Evolutionary conservation across 1,140 invertebrate genomes (phyloP).

Genomic region (Drosophila lacertosa): DNA sequence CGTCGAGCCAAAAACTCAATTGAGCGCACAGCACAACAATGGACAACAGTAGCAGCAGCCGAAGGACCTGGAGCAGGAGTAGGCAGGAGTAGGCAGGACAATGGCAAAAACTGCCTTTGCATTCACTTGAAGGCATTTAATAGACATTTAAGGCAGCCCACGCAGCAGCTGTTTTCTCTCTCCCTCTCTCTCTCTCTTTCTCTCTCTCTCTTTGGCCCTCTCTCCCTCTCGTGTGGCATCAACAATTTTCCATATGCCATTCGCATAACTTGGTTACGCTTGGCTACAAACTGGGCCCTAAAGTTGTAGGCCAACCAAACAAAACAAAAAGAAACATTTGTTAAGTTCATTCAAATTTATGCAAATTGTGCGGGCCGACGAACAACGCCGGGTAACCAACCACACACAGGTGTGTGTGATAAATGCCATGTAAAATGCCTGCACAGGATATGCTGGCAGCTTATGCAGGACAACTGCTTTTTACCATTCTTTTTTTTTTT

Average conservation of each 20-base stretch:
- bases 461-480: constrained; percentile 30
- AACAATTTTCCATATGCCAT: constrained; percentile 38
- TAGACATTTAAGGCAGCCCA: constrained; percentile 51
- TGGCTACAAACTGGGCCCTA: constrained; percentile 18
- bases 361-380: too few relatives aligned
- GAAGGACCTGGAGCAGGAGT: constrained; percentile 5
- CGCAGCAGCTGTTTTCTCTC: constrained; percentile 16
- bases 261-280: constrained; percentile 69
- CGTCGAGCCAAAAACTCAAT: constrained; percentile 24
- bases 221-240: too few relatives aligned
- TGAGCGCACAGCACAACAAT: constrained; percentile 52
- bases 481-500: neutral
- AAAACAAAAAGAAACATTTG: constrained; percentile 21
- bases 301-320: neutral
- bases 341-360: constrained; percentile 66
- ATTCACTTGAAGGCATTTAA: constrained; percentile 57
- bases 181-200: too few relatives aligned
- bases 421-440: constrained; percentile 63
- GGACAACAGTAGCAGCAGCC: constrained; percentile 21
- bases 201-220: too few relatives aligned
- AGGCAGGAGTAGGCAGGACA: constrained; percentile 19
- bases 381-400: too few relatives aligned
- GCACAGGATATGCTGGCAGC: constrained; percentile 36
- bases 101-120: constrained; percentile 19
- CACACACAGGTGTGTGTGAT: constrained; percentile 72